Evolutionary conservation across 1,140 invertebrate species (phyloP), one percentile per base, ranked within the genome.

Genomic region (Thaumetopoea pityocampa): DNA sequence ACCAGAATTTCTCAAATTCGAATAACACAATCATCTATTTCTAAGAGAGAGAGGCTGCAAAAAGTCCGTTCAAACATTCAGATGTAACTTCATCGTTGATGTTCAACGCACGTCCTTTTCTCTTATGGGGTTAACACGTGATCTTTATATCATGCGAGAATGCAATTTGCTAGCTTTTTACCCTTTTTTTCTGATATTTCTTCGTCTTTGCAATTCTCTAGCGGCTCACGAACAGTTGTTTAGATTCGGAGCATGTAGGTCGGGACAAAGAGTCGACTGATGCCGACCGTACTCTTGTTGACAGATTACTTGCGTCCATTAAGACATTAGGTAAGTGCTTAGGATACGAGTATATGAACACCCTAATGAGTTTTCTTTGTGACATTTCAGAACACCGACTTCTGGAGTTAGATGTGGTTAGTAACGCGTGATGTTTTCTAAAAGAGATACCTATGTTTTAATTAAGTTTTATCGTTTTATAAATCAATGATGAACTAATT

Each of bases 221-320:
- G 37, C 20, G 37, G 32, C 37, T 27, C 23, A 41, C 18, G 19
- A 32, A 24, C 32, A 32, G 28, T 41, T 34, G 29, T 44, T 44
- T 27, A 15, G 32, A 44, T 44, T 18, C 41, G 32, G 24, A 17
- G 15, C 40, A 34, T 34, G 40, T 35, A 7, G 16, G 32, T 20
- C 30, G 17, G 28, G 24, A 22, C 16, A 29, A 9, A 11, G 2
- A 5, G 18, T 16, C 19, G 12, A 11, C 11, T 7, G 20, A 14
- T 7, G 11, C 14, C 20, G 3, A 6, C 26, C 19, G 15, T 12
- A n/a, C 16, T 10, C 17, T 24, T 14, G 28, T 47, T n/a, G 44
- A 46, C 32, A 38, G 44, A 47, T 47, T 38, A 47, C 35, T 38
- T 6, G 2, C 35, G 26, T 38, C 44, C 44, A 47, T 47, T 47